Evolutionary conservation across 1,140 invertebrate genomes (phyloP).

Genomic region (Zaprionus inermis): DNA sequence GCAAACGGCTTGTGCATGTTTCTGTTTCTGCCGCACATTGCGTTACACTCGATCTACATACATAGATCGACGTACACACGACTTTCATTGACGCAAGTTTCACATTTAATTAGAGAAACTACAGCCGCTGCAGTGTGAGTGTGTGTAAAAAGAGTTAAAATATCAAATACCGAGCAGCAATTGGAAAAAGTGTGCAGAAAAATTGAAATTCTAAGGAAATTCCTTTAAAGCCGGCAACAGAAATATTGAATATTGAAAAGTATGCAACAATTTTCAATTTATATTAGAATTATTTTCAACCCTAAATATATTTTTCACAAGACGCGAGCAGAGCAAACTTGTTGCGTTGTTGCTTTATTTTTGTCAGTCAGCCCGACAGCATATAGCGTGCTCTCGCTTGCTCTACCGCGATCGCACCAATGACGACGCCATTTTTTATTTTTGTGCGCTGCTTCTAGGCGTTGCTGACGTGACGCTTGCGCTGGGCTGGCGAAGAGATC

Average conservation of each 20-base stretch:
- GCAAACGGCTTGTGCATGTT: slow-evolving; percentile 4
- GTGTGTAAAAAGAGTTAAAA: slow-evolving; percentile 28
- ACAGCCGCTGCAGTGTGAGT: slow-evolving; percentile 11
- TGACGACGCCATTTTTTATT: slow-evolving; percentile 63
- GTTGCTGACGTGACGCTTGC: slow-evolving; percentile 74
- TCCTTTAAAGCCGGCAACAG: slow-evolving; percentile 50
- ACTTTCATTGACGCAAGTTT: slow-evolving; percentile 45
- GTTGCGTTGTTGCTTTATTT: slow-evolving; percentile 47
- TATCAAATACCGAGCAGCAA: background rate
- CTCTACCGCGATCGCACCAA: slow-evolving; percentile 43
- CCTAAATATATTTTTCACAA: slow-evolving; percentile 65
- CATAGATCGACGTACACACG: slow-evolving; percentile 33
- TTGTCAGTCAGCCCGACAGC: slow-evolving; percentile 27
- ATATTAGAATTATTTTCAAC: slow-evolving; percentile 72
- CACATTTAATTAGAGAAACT: slow-evolving; percentile 52
- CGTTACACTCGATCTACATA: slow-evolving; percentile 28
- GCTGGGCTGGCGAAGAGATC: slow-evolving; percentile 50
- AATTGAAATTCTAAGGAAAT: background rate
- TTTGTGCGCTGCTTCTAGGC: slow-evolving; percentile 75
- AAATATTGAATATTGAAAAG: slow-evolving; percentile 70
- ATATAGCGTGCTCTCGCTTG: slow-evolving; percentile 55
- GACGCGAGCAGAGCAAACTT: slow-evolving; percentile 48
- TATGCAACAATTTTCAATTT: slow-evolving; percentile 69
- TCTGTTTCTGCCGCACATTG: slow-evolving; percentile 25
- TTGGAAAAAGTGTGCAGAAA: background rate